Evolutionary conservation across 1,140 invertebrate species (phyloP), one percentile per base, ranked within the genome.

Genomic region (Pseudomyrmex dendroicus): DNA sequence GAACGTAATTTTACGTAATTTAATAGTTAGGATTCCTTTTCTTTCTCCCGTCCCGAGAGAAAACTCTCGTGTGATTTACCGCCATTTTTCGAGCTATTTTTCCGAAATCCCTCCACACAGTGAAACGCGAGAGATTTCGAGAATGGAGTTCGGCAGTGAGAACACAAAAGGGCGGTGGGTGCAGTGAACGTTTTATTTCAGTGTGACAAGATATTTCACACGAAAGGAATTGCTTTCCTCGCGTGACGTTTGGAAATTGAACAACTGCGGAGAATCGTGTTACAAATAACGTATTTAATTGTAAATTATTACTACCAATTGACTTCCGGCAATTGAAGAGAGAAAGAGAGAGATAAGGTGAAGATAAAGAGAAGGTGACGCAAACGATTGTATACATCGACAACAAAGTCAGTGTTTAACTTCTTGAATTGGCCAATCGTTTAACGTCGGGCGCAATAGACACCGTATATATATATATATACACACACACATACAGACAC

Each of bases 1-100:
- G 5, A 8, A 56, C 63, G 86, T 88, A 87, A 88, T 87, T 87
- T 88, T 85, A 77, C 67, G 74, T 88, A 85, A 88, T 84, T 87
- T 87, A 82, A 88, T 76, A 87, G 86, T 73, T 76, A 74, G 84
- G 72, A 87, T 87, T 84, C 86, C 56, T 68, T 76, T 59, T 35
- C 67, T 64, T 84, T 35, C 52, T n/a, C 25, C 44, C 17, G 25
- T 35, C 25, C 25, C 35, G 35, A 35, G 35, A 35, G 5, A 63
- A 25, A 25, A 62, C 70, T 82, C 62, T 72, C 35, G 35, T 35
- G 48, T 13, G 67, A 77, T 67, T 67, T 12, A 44, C 50, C 25
- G 17, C 22, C n/a, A 22, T 66, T 67, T 44, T 4, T 3, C 12
- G 13, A 54, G 73, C 66, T 76, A 35, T 54, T 59, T 70, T 15